Base-by-base conservation (phyloP, 2,888 invertebrate species). In the Microctonus aethiopoides region DNA sequence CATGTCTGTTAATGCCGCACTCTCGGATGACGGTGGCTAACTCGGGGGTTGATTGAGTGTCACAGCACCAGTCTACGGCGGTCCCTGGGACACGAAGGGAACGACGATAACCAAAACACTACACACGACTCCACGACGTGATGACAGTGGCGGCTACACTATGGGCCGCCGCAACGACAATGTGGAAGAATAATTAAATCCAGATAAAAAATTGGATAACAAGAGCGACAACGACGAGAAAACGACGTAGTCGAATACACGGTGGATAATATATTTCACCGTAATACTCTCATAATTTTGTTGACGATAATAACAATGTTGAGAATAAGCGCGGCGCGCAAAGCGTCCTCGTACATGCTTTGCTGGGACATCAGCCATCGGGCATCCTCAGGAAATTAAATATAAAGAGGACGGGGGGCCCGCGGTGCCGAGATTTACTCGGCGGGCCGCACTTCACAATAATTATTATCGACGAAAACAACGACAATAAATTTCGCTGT, bases 341-440 rank as follows among this genome's bases (percentile, higher is more conserved):
- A 80, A 83, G 89, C 91, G 92, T 91, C 91, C 90, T 89, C 89
- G 91, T 91, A 91, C 92, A 92, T 92, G 79, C 79, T 80, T 80
- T 76, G 79, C 71, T 77, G 91, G 92, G 92, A 92, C 89, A 90
- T 92, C 91, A 92, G 91, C 92, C 92, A 92, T 92, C 92, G 91
- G 92, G 92, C 92, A 92, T 92, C 90, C 92, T 91, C 91, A 91
- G 74, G 72, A 67, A 68, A 61, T 70, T 61, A 51, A 39, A 32
- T 39, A 32, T 52, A 34, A 60, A 59, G 51, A 65, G 67, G 69
- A 75, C 74, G 64, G 68, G 39, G 68, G 41, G 56, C 59, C 65
- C 71, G 67, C 68, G 46, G 46, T 46, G 41, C 69, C 59, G 59
- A 51, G 68, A 29, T 39, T 32, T 26, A 41, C 66, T 66, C 67